Evolutionary conservation across 2,888 invertebrate species (phyloP).

Genomic region (Polylopha cassiicola): DNA sequence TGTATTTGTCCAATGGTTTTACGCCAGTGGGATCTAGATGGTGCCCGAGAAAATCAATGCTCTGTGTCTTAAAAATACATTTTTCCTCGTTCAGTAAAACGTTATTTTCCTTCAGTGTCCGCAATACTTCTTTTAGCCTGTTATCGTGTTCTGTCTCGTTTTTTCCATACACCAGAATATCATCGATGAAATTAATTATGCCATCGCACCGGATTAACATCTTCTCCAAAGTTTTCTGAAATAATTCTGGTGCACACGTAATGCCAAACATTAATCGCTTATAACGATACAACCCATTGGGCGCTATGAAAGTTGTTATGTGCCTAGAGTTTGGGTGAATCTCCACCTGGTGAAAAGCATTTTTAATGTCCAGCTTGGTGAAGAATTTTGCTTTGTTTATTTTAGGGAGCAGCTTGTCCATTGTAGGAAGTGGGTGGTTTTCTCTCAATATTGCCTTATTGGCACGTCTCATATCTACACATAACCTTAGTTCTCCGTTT

Average conservation of each 20-base stretch:
- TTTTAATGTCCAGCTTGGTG: not conserved
- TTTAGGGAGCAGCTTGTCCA: not conserved
- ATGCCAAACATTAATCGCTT: not conserved
- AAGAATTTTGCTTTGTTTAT: not conserved
- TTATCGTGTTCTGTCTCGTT: constrained; percentile 6
- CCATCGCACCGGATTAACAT: constrained; percentile 27
- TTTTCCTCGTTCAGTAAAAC: constrained; percentile 4
- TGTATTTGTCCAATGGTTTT: constrained; percentile 3
- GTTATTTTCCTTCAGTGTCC: constrained; percentile 1
- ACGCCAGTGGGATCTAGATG: not conserved
- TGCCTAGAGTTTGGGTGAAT: not conserved
- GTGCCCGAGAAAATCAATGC: constrained; percentile 6
- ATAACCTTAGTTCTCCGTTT: not conserved
- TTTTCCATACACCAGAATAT: constrained; percentile 21
- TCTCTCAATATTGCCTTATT: not conserved
- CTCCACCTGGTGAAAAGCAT: constrained; percentile 2
- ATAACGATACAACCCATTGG: not conserved
- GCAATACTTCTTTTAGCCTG: not conserved
- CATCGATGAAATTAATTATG: constrained; percentile 6
- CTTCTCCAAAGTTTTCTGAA: not conserved
- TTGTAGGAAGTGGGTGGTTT: not conserved
- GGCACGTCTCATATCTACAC: not conserved
- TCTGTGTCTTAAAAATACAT: constrained; percentile 1
- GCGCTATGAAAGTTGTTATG: not conserved
- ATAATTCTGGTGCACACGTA: not conserved